Percentiles rank a stretch among this genome's conserved stretches.
phyloP scores from a whole-genome alignment of 1,140 invertebrate species.

The Chrysopa pallens region DNA sequence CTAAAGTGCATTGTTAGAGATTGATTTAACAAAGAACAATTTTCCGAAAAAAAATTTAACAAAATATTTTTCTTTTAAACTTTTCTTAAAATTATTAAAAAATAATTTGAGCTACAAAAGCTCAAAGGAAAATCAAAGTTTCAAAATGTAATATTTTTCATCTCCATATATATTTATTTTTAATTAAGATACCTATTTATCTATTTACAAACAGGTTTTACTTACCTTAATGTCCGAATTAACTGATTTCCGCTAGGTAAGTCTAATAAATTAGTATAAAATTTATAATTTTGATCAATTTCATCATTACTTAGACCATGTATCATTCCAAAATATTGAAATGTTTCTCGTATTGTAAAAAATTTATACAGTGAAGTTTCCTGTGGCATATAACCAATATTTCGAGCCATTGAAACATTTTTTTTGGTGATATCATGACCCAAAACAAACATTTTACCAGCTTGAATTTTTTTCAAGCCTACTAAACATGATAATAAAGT shows the following conservation, averaged over 20 bases:
- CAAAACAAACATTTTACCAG: conserved; percentile 71
- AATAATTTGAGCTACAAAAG: too few species aligned
- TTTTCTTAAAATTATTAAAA: too few species aligned
- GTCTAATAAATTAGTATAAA: conserved; percentile 78
- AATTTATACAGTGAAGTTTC: conserved; percentile 89
- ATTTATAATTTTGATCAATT: conserved; percentile 65
- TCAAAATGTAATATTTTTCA: too few species aligned
- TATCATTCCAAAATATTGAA: conserved; percentile 91
- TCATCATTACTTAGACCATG: conserved; percentile 72
- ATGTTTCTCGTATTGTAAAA: conserved; percentile 86
- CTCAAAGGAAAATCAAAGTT: too few species aligned
- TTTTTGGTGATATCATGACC: conserved; percentile 66
- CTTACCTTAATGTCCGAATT: conserved; percentile 24
- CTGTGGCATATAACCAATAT: conserved; percentile 70
- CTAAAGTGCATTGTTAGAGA: too few species aligned
- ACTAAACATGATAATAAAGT: conserved; percentile 78
- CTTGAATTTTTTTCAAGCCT: conserved; percentile 58
- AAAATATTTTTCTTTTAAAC: too few species aligned
- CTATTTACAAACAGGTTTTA: too few species aligned
- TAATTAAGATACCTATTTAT: too few species aligned
- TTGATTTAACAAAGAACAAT: too few species aligned
- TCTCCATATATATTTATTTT: too few species aligned
- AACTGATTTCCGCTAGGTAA: conserved; percentile 66
- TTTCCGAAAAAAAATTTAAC: too few species aligned
- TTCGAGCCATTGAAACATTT: conserved; percentile 72